Base-by-base conservation (phyloP, 2,797 vertebrate species). In the Poecilia wingei region DNA sequence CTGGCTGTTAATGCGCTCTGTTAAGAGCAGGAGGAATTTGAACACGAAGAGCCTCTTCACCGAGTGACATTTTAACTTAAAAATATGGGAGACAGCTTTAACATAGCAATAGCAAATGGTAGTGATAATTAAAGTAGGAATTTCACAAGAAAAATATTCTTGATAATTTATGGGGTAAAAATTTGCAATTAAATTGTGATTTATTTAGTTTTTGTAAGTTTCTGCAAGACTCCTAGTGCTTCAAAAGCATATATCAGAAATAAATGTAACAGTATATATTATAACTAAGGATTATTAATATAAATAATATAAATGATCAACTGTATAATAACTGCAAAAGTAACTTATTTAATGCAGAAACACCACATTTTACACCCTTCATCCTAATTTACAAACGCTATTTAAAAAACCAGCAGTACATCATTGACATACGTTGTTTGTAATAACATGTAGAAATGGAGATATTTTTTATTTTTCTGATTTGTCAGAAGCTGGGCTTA, bases 11-110 rank as follows among this genome's bases (percentile, higher is more conserved):
- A 61, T 59, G 8, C 12, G 8, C 41, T 74, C 33, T 55, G 49
- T 74, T 47, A 22, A 39, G 20, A 39, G 9, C 57, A 39, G 57
- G 74, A 71, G 70, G 41, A 79, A 80, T 72, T 22, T 71, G 9
- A 75, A 41, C 41, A 51, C 66, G 46, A 64, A 46, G 61, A 8
- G 31, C 4, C 39, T 81, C 25, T 10, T 43, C 22, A 25, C 31
- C 20, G 59, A 70, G 20, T 61, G 61, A 74, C 51, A 70, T 55
- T 36, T 22, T 70, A n/a, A 70, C 43, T 76, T 51, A 2, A 72
- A 43, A 31, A 66, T 66, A 18, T 75, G 2, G 41, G n/a, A 45
- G 41, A 70, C 25, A 70, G n/a, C 5, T 31, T 66, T 46, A 7
- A 6, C 8, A 4, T 16, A n/a, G 5, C 45, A 16, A 28, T 25